Evolutionary conservation across 2,888 invertebrate genomes (phyloP), one percentile per base, ranked within the genome.

Genomic region (Girardia tigrina): DNA sequence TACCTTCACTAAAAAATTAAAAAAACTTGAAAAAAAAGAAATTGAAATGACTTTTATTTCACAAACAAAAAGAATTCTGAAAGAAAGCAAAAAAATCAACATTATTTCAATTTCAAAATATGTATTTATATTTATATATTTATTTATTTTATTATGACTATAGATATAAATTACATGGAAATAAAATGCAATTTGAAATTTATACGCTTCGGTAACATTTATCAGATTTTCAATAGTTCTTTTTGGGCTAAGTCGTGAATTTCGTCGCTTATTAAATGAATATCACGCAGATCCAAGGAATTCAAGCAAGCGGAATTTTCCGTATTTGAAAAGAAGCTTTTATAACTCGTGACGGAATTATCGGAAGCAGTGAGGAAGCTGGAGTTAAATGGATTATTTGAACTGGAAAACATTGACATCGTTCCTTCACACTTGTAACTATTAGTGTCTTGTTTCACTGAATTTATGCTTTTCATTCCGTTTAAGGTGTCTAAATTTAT

Each of bases 191-290:
- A n/a, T n/a, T n/a, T n/a, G n/a, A n/a, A n/a, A n/a, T n/a, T n/a
- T n/a, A n/a, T n/a, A n/a, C n/a, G n/a, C n/a, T n/a, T n/a, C n/a
- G n/a, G n/a, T n/a, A n/a, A n/a, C n/a, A n/a, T n/a, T n/a, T 56
- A 56, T 20, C 56, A 6, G 56, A 23, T n/a, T 23, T 56, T 56
- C 56, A 23, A 20, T 16, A 56, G 23, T n/a, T 56, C n/a, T 56
- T 56, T 56, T 56, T 56, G 56, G 4, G 56, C 56, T 23, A 56
- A 23, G n/a, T 56, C 8, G 23, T 56, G 56, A n/a, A 56, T 56
- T 56, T 56, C 56, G n/a, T 56, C 56, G n/a, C 56, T 56, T 12
- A 56, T 56, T 12, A 56, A 56, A 56, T 56, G 56, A n/a, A 56
- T 56, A 16, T 56, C 56, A 20, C 56, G 4, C 4, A 56, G n/a